These are phyloP conservation scores for Hydrocynus forskahlii DNA, from an alignment of 2,797 vertebrate genomes.

Conservation along the genomic window DNA sequence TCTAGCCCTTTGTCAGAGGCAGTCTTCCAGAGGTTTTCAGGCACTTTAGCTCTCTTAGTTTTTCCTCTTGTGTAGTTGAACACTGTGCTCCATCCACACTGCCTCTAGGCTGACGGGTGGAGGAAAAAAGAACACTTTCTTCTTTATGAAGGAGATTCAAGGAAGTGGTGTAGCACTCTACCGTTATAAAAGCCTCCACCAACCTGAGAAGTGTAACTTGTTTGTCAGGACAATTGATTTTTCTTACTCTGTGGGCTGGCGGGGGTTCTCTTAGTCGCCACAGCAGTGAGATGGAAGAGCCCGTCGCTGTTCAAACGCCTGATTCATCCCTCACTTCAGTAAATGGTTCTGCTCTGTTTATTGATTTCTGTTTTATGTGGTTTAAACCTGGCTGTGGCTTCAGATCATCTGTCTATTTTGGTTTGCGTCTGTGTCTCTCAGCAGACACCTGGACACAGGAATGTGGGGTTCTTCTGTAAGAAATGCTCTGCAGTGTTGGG, in stretches of 20 bases:
- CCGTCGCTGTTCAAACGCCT: slow-evolving; percentile 22
- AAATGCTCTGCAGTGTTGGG: slow-evolving; percentile 87
- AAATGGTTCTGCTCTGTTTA: slow-evolving; percentile 35
- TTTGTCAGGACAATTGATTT: slow-evolving; percentile 46
- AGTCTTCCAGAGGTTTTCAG: background rate
- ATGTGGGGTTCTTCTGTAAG: slow-evolving; percentile 82
- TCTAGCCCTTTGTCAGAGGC: background rate
- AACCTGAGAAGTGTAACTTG: slow-evolving; percentile 11
- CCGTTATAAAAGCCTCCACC: slow-evolving; percentile 32
- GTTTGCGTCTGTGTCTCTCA: slow-evolving; percentile 49
- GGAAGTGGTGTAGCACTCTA: slow-evolving; percentile 31
- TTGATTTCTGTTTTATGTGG: slow-evolving; percentile 38
- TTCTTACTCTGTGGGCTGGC: slow-evolving; percentile 38
- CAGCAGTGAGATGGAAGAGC: slow-evolving; percentile 32
- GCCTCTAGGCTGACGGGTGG: slow-evolving; percentile 46
- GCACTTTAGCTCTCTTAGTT: background rate
- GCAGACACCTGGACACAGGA: slow-evolving; percentile 83
- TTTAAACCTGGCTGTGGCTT: slow-evolving; percentile 26
- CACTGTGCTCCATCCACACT: slow-evolving; percentile 19
- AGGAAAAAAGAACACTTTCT: slow-evolving; percentile 42
- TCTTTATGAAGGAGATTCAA: slow-evolving; percentile 39
- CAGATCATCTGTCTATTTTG: slow-evolving; percentile 28
- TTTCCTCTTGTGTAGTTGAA: slow-evolving; percentile 34
- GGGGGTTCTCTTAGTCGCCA: slow-evolving; percentile 7
- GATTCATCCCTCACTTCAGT: slow-evolving; percentile 34